Base-by-base conservation (phyloP, 1,140 invertebrate genomes). In the Potamilus streckersoni region DNA sequence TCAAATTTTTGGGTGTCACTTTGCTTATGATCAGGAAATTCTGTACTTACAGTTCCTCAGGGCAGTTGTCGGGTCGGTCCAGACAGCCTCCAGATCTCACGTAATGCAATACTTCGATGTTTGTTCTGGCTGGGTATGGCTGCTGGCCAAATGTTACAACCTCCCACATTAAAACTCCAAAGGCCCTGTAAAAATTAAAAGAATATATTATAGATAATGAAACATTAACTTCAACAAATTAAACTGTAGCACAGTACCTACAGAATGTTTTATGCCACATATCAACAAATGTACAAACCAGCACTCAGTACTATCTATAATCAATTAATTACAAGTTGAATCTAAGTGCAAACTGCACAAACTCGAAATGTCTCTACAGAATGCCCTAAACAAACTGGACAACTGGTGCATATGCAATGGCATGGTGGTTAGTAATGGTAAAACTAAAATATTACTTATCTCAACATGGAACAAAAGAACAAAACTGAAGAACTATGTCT, bases 141-240 rank as follows among this genome's bases (percentile, higher is more conserved):
- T 98, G 96, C 84, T 97, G 95, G 0, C 97, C 98, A 17, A 99
- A 90, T 0, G 97, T 97, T 81, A 98, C 93, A 11, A 99, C 97
- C 92, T 99, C 98, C 97, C 97, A 99, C 86, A 98, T 93, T 11
- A 99, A 89, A 0, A 99, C 96, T 2, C 96, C 97, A 92, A 97
- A 99, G 0, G 97, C 94, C 92, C 92, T 90, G 77, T 72, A 78
- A 76, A 61, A 20, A 2, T 19, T 2, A 20, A 2, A 20, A 8
- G 17, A 61, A 17, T 61, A 20, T 19, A 20, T 17, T 8, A 19
- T 8, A 61, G 8, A 8, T 20, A 61, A 19, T 61, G 8, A 19
- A 19, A 38, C 31, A 2, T 38, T 38, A 38, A 38, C 2, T 38
- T 38, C 2, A 38, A 38, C 31, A 38, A 38, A 38, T 3, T 38